Percentiles rank a stretch among this genome's conserved stretches.
Evolutionary conservation across 2,113 vertebrate genomes (phyloP).

Genomic region (Seriola dumerili): DNA sequence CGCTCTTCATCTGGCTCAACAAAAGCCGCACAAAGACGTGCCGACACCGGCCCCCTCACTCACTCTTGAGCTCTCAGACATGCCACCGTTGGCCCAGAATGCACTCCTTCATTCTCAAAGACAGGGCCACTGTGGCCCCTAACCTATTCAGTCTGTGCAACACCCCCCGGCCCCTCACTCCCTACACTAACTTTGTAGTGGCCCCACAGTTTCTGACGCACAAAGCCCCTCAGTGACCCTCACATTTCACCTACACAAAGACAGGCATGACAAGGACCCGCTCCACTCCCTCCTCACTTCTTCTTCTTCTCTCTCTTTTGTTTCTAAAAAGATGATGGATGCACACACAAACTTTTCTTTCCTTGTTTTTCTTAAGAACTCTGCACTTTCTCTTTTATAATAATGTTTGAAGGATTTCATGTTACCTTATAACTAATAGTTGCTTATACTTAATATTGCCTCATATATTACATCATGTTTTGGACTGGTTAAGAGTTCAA

Average conservation of each 20-base stretch:
- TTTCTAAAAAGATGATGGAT: constrained; percentile 45
- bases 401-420: background rate
- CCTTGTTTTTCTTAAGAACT: constrained; percentile 3
- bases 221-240: constrained; percentile 67
- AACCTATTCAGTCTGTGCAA: constrained; percentile 68
- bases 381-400: background rate
- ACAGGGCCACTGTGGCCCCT: constrained; percentile 62
- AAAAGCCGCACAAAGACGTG: constrained; percentile 69
- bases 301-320: constrained; percentile 18
- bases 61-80: constrained; percentile 41
- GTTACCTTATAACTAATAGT: background rate
- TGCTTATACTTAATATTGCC: background rate
- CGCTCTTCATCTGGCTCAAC: constrained; percentile 61
- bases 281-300: constrained; percentile 21
- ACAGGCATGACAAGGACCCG: constrained; percentile 30
- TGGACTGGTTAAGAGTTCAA: background rate
- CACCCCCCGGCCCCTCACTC: constrained; percentile 43
- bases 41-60: constrained; percentile 35
- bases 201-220: constrained; percentile 58
- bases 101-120: constrained; percentile 56
- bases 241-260: constrained; percentile 71
- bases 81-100: constrained; percentile 61
- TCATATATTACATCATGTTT: background rate
- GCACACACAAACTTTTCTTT: constrained; percentile 22
- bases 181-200: constrained; percentile 47